Conservation (phyloP, 2,797 vertebrate genomes). For the Propithecus perrieri region DNA sequence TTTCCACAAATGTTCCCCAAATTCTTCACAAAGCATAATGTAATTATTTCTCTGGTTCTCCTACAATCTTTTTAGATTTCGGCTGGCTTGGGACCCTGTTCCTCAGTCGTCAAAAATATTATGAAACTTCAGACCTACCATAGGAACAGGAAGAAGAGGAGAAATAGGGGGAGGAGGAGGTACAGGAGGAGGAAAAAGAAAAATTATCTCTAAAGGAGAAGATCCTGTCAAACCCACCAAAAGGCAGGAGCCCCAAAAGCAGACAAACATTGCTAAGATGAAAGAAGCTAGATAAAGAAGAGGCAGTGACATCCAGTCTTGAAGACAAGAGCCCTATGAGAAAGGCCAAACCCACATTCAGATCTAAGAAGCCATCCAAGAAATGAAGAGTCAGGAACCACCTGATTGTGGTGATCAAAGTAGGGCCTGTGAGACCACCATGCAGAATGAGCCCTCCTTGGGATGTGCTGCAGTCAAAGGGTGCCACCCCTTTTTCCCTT, state of each 20-base stretch:
- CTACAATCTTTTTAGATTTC: conserved; percentile 86
- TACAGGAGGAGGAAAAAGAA: rapidly evolving
- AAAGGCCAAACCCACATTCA: conserved; percentile 43
- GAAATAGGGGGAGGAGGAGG: background rate
- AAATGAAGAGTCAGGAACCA: conserved; percentile 16
- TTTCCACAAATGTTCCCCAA: background rate
- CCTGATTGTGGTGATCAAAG: background rate
- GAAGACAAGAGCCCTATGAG: conserved; percentile 20
- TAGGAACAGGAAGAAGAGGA: conserved; percentile 67
- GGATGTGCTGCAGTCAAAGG: background rate
- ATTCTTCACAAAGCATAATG: background rate
- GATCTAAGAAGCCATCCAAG: background rate
- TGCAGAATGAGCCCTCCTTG: background rate
- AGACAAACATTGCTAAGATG: conserved; percentile 68
- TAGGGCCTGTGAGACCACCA: background rate
- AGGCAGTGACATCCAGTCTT: background rate
- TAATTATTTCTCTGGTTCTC: conserved; percentile 43
- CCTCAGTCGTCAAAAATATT: conserved; percentile 86
- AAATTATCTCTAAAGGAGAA: conserved; percentile 57
- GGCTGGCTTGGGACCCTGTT: conserved; percentile 87
- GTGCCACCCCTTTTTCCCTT: background rate
- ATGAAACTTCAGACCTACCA: conserved; percentile 46
- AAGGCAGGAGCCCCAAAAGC: conserved; percentile 38
- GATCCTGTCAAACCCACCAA: conserved; percentile 61
- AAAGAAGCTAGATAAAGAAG: conserved; percentile 80